A percentile compares a stretch with the other conserved stretches of the same genome.
These are phyloP conservation scores for Epistrophe grossulariae DNA, from an alignment of 2,888 invertebrate species.

Conservation along the genomic window DNA sequence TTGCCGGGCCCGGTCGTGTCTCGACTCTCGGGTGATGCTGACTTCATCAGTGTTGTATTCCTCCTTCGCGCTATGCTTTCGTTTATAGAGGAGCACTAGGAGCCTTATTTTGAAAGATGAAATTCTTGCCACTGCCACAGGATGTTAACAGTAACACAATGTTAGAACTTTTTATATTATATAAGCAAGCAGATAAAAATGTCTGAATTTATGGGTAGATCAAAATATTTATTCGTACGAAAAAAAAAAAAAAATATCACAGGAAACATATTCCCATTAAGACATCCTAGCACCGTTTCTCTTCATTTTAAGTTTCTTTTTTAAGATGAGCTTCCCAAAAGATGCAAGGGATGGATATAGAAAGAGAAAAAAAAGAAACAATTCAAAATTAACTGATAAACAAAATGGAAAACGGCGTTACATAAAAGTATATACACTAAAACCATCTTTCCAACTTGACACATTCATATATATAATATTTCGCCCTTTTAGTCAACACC, in stretches of 20 bases:
- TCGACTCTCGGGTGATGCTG: conserved; percentile 14
- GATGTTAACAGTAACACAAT: conserved; percentile 65
- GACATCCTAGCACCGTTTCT: conserved; percentile 15
- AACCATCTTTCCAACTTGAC: neutral
- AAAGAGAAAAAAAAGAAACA: neutral
- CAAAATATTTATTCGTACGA: neutral
- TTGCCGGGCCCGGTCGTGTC: conserved; percentile 33
- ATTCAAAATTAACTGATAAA: conserved; percentile 62
- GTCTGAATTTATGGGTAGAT: conserved; percentile 40
- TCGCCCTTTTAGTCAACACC: neutral
- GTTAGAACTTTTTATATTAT: conserved; percentile 50
- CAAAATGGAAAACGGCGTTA: conserved; percentile 41
- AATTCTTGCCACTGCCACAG: conserved; percentile 53
- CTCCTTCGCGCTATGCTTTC: neutral
- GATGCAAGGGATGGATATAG: neutral
- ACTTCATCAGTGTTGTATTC: neutral
- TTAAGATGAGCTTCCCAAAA: neutral
- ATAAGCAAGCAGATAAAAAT: conserved; percentile 41
- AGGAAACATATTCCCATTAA: conserved; percentile 66
- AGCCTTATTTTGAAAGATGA: neutral
- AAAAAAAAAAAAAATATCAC: conserved; percentile 18
- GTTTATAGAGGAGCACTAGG: neutral
- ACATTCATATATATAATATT: neutral
- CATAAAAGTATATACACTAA: neutral
- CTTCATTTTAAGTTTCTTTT: neutral